These are phyloP conservation scores for Podotricha telesiphe DNA, from an alignment of 2,888 invertebrate species.

Conservation along the genomic window DNA sequence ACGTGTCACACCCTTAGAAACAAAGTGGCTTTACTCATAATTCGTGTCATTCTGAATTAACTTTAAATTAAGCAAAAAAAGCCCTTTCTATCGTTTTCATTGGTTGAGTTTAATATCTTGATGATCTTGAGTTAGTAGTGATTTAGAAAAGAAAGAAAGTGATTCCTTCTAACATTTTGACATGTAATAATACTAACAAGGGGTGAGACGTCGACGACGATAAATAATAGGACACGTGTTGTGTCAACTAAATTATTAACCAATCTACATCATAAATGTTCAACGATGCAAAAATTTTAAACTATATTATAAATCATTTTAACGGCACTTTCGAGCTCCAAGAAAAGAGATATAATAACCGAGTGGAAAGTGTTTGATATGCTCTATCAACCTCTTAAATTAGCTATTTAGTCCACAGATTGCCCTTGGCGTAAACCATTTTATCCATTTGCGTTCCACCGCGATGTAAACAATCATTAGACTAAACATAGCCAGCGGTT, in stretches of 20 bases:
- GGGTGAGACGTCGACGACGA: too few species aligned
- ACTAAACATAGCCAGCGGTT: neutral
- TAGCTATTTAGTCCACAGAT: slow-evolving; percentile 49
- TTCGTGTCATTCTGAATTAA: too few species aligned
- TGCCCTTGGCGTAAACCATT: slow-evolving; percentile 59
- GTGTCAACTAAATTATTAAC: neutral
- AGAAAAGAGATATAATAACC: slow-evolving; percentile 59
- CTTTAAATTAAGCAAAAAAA: too few species aligned
- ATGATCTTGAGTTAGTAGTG: too few species aligned
- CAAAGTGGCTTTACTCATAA: too few species aligned
- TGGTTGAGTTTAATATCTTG: too few species aligned
- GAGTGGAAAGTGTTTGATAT: slow-evolving; percentile 64
- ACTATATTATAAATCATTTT: slow-evolving; percentile 17
- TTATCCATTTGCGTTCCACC: slow-evolving; percentile 5
- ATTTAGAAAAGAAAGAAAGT: too few species aligned
- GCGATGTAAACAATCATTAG: slow-evolving; percentile 25
- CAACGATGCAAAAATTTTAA: neutral
- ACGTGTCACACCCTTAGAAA: too few species aligned
- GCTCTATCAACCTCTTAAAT: slow-evolving; percentile 57
- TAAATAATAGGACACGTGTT: too few species aligned
- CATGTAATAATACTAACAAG: too few species aligned
- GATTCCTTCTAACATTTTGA: too few species aligned
- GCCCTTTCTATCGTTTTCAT: too few species aligned
- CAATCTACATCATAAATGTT: neutral
- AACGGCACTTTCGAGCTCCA: slow-evolving; percentile 44